A percentile compares a stretch with the other conserved stretches of the same genome.
phyloP scores from a whole-genome alignment of 2,888 invertebrate genomes.

The Dynastes grantii region DNA sequence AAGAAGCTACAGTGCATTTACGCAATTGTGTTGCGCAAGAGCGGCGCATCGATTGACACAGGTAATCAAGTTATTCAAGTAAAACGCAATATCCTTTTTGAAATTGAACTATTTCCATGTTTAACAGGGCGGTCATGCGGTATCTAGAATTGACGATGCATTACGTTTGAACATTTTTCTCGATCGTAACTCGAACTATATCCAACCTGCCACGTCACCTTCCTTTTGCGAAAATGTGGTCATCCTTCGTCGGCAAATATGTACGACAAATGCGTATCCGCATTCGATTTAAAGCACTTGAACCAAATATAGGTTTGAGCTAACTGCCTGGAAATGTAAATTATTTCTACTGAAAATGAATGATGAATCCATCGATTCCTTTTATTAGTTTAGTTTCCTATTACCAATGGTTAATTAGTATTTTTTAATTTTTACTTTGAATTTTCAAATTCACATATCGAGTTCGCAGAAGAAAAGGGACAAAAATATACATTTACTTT shows the following conservation, averaged over 20 bases:
- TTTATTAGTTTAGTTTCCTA: too few relatives aligned
- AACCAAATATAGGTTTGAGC: slow-evolving; percentile 2
- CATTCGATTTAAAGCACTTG: not conserved
- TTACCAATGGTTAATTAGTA: too few relatives aligned
- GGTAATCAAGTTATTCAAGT: slow-evolving; percentile 13
- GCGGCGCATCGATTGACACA: not conserved
- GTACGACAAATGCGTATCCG: slow-evolving; percentile 4
- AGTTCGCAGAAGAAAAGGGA: too few relatives aligned
- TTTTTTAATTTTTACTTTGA: too few relatives aligned
- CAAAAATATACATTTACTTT: too few relatives aligned
- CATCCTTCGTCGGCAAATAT: not conserved
- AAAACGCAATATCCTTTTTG: slow-evolving; percentile 13
- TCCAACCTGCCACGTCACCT: not conserved
- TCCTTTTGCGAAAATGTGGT: slow-evolving; percentile 1
- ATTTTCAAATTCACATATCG: too few relatives aligned
- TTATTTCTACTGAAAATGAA: too few relatives aligned
- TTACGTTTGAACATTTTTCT: not conserved
- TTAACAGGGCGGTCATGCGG: not conserved
- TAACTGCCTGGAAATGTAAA: not conserved
- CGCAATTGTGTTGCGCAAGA: too few relatives aligned
- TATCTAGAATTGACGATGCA: not conserved
- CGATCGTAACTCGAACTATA: not conserved
- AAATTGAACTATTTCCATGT: slow-evolving; percentile 20
- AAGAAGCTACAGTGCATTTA: too few relatives aligned
- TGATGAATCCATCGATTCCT: too few relatives aligned